Conservation (phyloP, 2,888 invertebrate genomes). For the Melitaea athalia region DNA sequence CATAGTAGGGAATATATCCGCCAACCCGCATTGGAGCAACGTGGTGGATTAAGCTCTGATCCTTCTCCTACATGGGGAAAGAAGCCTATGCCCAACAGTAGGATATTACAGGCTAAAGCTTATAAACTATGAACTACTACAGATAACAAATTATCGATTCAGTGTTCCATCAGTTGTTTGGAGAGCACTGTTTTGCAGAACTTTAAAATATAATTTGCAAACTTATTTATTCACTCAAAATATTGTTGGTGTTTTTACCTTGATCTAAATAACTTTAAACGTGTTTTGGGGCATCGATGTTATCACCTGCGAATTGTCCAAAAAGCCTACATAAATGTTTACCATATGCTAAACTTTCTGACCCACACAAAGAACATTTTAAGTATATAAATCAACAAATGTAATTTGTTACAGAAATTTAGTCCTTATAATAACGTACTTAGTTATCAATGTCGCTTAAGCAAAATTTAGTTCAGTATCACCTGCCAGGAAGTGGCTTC, state of each 20-base stretch:
- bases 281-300: conserved; percentile 18
- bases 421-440: conserved; percentile 1
- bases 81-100: too few species aligned
- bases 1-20: too few species aligned
- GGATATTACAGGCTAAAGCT: too few species aligned
- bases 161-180: neutral
- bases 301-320: conserved; percentile 30
- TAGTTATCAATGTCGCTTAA: conserved; percentile 14
- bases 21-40: too few species aligned
- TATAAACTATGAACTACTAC: neutral
- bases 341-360: conserved; percentile 36
- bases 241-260: conserved; percentile 6
- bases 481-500: conserved; percentile 38
- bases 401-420: conserved; percentile 7
- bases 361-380: conserved; percentile 21
- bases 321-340: conserved; percentile 25
- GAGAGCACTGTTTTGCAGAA: neutral
- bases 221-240: conserved; percentile 7
- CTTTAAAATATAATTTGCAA: neutral
- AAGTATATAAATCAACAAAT: neutral
- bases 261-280: conserved; percentile 8
- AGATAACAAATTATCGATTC: neutral
- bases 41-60: too few species aligned
- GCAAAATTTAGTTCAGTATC: conserved; percentile 15
- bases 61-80: too few species aligned